phyloP scores from a whole-genome alignment of 2,888 invertebrate species.

The Cerceris rybyensis region DNA sequence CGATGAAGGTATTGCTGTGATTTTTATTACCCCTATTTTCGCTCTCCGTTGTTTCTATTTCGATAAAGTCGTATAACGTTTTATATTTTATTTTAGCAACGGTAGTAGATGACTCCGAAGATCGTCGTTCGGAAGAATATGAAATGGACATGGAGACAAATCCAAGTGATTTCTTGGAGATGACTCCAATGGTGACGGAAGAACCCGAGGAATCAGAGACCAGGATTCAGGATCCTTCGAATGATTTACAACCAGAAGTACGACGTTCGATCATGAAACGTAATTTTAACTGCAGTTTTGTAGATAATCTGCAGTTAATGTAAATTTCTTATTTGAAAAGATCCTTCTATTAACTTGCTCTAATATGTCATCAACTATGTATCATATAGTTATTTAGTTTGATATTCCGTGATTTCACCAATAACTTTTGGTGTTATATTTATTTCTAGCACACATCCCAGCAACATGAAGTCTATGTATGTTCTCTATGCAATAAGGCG shows the following conservation, averaged over 20 bases:
- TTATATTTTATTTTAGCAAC: conserved; percentile 29
- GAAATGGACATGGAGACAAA: conserved; percentile 81
- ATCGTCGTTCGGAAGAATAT: conserved; percentile 78
- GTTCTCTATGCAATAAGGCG: conserved; percentile 80
- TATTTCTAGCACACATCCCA: conserved; percentile 72
- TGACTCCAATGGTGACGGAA: conserved; percentile 77
- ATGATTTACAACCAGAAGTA: conserved; percentile 17
- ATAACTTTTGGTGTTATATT: conserved; percentile 7
- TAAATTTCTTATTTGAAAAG: no score
- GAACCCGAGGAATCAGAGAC: conserved; percentile 56
- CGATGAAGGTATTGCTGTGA: conserved; percentile 72
- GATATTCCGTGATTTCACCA: no score
- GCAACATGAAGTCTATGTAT: conserved; percentile 80
- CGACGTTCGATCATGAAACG: no score
- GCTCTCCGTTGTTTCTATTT: conserved; percentile 2
- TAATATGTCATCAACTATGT: no score
- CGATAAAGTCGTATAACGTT: background rate
- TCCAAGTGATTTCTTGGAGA: conserved; percentile 79
- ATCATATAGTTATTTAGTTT: no score
- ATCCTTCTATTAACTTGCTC: no score
- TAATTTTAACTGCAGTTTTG: no score
- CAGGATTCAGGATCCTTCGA: conserved; percentile 10
- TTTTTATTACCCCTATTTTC: background rate
- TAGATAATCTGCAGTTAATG: no score
- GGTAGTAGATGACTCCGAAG: conserved; percentile 67